Base-by-base conservation (phyloP, 2,113 vertebrate species). In the Cinclus cinclus region DNA sequence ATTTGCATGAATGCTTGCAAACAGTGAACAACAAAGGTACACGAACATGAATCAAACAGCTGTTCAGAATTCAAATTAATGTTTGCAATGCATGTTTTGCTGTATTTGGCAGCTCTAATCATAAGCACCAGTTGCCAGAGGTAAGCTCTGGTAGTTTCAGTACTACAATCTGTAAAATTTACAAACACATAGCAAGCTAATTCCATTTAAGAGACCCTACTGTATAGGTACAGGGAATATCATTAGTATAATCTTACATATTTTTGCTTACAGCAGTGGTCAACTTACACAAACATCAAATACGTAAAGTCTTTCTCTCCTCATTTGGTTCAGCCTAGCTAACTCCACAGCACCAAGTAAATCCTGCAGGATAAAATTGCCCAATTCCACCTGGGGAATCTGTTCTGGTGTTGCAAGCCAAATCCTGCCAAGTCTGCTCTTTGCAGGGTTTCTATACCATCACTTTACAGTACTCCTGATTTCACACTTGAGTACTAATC, bases 1-100 rank as follows among this genome's bases (percentile, higher is more conserved):
- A 96, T 96, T 95, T 95, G 83, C 93, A 91, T 95, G 83, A 95
- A 92, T 87, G 94, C 93, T 92, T 95, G 92, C 96, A 96, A 95
- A 95, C 82, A 96, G 74, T 31, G 93, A 94, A 90, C 85, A 96
- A 93, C 82, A 82, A 90, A 96, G 85, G 93, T 96, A 95, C 90
- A 70, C 0, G 73, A 90, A 92, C 73, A 78, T 73, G 91, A 96
- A 95, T 96, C 76, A 93, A 96, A 96, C 95, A 96, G 91, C 91
- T 97, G 95, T 88, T 97, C 53, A 68, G 89, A 95, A 96, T 95
- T 95, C 91, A 95, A 97, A 96, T 92, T 87, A 94, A 92, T 88
- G 87, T 92, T 96, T 90, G 68, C 92, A 93, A 93, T 94, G 81
- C 94, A 94, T 64, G 79, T 93, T 96, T 87, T 70, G 50, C 75